Base-by-base conservation (phyloP, 2,888 invertebrate species). In the Hyposoter didymator region DNA sequence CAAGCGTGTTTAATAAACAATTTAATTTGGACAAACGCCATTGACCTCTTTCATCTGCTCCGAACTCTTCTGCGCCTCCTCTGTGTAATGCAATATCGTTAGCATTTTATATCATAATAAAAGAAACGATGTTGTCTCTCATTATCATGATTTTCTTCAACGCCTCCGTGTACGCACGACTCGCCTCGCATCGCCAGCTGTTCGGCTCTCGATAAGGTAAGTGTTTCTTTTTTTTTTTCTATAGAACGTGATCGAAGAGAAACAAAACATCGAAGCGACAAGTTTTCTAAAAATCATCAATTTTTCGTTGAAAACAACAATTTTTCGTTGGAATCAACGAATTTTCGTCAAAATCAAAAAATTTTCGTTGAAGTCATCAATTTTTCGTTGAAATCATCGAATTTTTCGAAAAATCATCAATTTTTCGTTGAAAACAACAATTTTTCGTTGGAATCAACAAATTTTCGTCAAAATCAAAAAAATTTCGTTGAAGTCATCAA, bases 1-100 rank as follows among this genome's bases (percentile, higher is more conserved):
- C 78, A 76, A 83, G 88, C 92, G 92, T 93, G 92, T 93, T 93
- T 93, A 93, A 93, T 93, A 93, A 94, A 93, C 39, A 93, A 92
- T 93, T 93, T 93, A 92, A 94, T 93, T 93, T 93, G 92, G 92
- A 93, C 92, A 93, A 93, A 92, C 89, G 89, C 67, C 79, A 79
- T 84, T 79, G 78, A 85, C 83, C 80, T 83, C 76, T 85, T 85
- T 85, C 80, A 81, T 85, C 80, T n/a, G n/a, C n/a, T 83, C 72
- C 73, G 83, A 76, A 62, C 19, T 52, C 55, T n/a, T n/a, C n/a
- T n/a, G n/a, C n/a, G n/a, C n/a, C n/a, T 76, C 78, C 74, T 72
- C 55, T 82, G 78, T 82, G 66, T 55, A 67, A 52, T 55, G n/a
- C 12, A 64, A 52, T 78, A 55, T 72, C 64, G 55, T 78, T 55